Percentiles rank a stretch among this genome's conserved stretches.
These are phyloP conservation scores for Pseudolaguvia tuberculata DNA, from an alignment of 2,113 vertebrate genomes.

Conservation along the genomic window DNA sequence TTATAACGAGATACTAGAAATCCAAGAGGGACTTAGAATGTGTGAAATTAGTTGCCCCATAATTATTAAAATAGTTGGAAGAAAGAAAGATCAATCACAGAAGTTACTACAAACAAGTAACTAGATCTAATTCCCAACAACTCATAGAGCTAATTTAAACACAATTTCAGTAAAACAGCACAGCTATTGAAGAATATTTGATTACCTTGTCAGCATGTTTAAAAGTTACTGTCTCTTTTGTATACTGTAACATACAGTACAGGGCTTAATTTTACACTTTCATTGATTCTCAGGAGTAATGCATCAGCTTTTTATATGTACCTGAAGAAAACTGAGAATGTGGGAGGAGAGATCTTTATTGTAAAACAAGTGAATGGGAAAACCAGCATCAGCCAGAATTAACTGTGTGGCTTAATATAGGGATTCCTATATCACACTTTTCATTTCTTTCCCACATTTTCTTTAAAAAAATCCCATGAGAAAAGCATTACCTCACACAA, in stretches of 20 bases:
- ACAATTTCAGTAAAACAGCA: background rate
- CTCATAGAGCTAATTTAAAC: background rate
- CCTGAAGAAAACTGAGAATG: conserved; percentile 45
- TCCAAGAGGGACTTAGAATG: too few species aligned
- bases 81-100: background rate
- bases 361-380: conserved; percentile 43
- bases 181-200: background rate
- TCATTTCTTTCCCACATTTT: conserved; percentile 38
- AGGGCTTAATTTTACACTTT: conserved; percentile 51
- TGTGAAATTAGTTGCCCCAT: too few species aligned
- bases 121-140: background rate
- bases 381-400: conserved; percentile 49
- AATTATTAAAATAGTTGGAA: too few species aligned
- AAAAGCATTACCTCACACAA: conserved; percentile 46
- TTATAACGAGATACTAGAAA: too few species aligned
- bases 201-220: conserved; percentile 67
- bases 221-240: conserved; percentile 41
- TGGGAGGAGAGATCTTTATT: conserved; percentile 48
- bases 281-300: conserved; percentile 34
- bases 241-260: conserved; percentile 42
- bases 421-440: conserved; percentile 49
- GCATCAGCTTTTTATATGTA: conserved; percentile 51
- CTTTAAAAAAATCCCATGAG: conserved; percentile 12
- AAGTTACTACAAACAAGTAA: background rate
- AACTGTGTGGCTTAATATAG: conserved; percentile 56